Base-by-base conservation (phyloP, 1,140 invertebrate genomes). In the Drosophila mayri region DNA sequence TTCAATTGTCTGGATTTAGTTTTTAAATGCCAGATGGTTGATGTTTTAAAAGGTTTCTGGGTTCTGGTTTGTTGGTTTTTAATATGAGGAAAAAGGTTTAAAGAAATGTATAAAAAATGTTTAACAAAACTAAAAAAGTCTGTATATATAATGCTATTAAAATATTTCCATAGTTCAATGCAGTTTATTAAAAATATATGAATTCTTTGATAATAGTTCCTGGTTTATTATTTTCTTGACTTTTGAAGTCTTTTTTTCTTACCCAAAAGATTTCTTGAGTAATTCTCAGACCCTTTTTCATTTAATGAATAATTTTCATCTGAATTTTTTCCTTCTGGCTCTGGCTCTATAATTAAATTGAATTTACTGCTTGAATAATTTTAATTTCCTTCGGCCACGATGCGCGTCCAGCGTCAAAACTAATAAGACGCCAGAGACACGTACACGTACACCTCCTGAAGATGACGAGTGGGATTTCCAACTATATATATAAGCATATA, bases 281-380 rank as follows among this genome's bases (percentile, higher is more conserved):
- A 6, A n/a, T 49, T 10, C 0, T 0, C 9, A 3, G 10, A 11
- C 11, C 11, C 7, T 11, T 7, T 20, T 20, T 0, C 41, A 65
- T 35, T 25, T 28, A 20, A 32, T 25, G 16, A 37, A 16, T 38
- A 6, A 18, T 28, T 12, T 38, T 20, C n/a, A 20, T 18, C 9
- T 4, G 1, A 6, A 28, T 3, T 46, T 66, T 16, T 50, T 64
- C 18, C 38, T 44, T 32, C 40, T 66, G 61, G 47, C 59, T 67
- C 12, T 22, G 32, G 71, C 67, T 59, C 67, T 59, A 43, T 78
- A 60, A 84, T 63, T 61, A 81, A 88, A 88, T 81, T 85, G 66
- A 81, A 88, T 85, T 88, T 75, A 49, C 74, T 75, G 85, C 85
- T 79, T 68, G 81, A 88, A 67, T 78, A 78, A 84, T 81, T 90